Percentiles rank a stretch among this genome's conserved stretches.
These are phyloP conservation scores for Macrobrachium nipponense DNA, from an alignment of 1,140 invertebrate genomes.

Conservation along the genomic window DNA sequence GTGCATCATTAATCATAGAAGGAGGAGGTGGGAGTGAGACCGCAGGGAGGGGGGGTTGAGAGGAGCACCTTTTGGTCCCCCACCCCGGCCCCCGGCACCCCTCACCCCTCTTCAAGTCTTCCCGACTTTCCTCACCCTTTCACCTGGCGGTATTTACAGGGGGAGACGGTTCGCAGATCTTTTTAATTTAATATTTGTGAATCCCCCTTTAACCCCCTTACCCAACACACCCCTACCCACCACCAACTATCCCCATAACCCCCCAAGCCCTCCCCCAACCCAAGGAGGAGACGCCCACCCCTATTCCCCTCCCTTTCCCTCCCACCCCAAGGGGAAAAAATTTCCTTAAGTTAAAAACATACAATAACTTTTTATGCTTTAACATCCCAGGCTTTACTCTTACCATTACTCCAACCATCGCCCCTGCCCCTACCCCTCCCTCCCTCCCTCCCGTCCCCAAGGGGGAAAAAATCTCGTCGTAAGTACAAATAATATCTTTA, in stretches of 20 bases:
- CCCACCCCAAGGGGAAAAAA: not conserved
- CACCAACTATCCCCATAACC: not conserved
- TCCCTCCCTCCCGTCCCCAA: not conserved
- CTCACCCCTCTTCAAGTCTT: not conserved
- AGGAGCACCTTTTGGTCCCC: not conserved
- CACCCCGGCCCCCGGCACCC: not conserved
- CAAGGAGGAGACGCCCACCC: no score
- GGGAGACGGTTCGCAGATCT: no score
- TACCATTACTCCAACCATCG: no score
- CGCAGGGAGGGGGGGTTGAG: not conserved
- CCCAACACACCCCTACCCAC: not conserved
- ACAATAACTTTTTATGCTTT: not conserved
- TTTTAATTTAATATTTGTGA: no score
- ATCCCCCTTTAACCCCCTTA: not conserved
- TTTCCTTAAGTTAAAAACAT: no score
- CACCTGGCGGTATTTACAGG: not conserved
- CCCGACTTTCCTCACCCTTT: not conserved
- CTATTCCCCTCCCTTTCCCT: no score
- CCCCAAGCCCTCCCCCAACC: not conserved
- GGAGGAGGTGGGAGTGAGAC: not conserved
- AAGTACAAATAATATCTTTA: not conserved
- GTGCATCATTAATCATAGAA: conserved; percentile 55
- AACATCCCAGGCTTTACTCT: no score
- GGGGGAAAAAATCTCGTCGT: not conserved
- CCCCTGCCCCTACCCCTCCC: not conserved